Base-by-base conservation (phyloP, 2,888 invertebrate genomes). In the Lissocephala sabroskyi region DNA sequence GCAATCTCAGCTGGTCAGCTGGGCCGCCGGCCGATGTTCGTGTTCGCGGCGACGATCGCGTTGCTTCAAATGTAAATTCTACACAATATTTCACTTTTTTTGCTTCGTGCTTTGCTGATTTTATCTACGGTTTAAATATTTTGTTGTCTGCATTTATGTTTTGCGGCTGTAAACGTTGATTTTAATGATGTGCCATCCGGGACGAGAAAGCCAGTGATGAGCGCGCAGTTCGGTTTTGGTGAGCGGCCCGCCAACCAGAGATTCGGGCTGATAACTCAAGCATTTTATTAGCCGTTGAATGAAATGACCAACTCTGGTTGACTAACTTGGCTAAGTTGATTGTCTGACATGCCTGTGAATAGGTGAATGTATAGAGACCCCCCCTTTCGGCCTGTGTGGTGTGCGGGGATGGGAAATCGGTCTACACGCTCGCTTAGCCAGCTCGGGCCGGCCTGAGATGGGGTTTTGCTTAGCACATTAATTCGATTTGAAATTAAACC, bases 241-340 rank as follows among this genome's bases (percentile, higher is more conserved):
- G 23, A 23, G 23, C 4, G 23, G 23, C 23, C 4, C 3, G 23
- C 7, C 4, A 23, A 23, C 3, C 4, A 23, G 3, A 23, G 23
- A 23, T 23, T 23, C 7, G 17, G 39, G 52, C 45, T 73, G 59
- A 73, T 78, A 75, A 78, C 62, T 75, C 67, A 65, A 62, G 62
- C 66, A 65, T 71, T 77, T 77, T 77, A 77, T 68, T 78, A 79
- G 67, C 68, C 74, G 70, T 59, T 73, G 70, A 70, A 70, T 75
- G 75, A 64, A 70, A 70, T 70, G 68, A 75, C 64, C 68, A 70
- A 70, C 68, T 66, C 54, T 55, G 68, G 64, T 70, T 70, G 75
- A 70, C 68, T 70, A 70, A 70, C 68, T 70, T 71, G 71, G 67
- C 59, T 70, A 70, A 70, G 68, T 70, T 70, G 75, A 68, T 70